phyloP scores from a whole-genome alignment of 2,797 vertebrate species.

The Helicolenus hilgendorfi region DNA sequence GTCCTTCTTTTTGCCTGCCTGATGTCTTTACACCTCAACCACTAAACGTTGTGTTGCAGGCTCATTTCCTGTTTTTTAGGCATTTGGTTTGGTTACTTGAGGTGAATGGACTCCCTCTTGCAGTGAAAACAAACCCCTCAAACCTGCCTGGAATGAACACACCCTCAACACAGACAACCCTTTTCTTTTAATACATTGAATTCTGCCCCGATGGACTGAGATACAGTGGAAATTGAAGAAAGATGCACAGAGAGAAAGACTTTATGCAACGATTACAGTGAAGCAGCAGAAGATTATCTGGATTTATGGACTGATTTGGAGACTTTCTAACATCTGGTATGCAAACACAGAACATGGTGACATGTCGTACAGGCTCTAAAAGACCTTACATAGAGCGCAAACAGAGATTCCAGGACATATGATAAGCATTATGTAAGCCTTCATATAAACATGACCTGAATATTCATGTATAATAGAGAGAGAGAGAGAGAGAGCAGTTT shows the following conservation, averaged over 20 bases:
- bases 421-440: constrained; percentile 14
- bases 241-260: neutral
- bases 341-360: constrained; percentile 29
- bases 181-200: neutral
- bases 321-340: constrained; percentile 8
- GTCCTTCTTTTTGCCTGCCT: neutral
- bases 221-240: neutral
- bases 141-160: constrained; percentile 9
- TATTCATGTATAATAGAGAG: neutral
- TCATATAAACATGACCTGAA: constrained; percentile 21
- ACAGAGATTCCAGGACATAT: neutral
- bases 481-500: neutral
- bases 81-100: constrained; percentile 10
- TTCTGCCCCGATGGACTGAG: neutral
- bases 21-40: neutral
- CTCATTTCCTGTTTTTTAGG: neutral
- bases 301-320: neutral
- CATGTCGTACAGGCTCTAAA: neutral
- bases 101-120: neutral
- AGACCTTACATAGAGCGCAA: neutral
- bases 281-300: neutral
- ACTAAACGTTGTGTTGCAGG: neutral
- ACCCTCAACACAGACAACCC: constrained; percentile 1
- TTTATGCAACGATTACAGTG: neutral
- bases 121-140: neutral